Evolutionary conservation across 2,797 vertebrate genomes (phyloP).

Genomic region (Lacerta viridis): DNA sequence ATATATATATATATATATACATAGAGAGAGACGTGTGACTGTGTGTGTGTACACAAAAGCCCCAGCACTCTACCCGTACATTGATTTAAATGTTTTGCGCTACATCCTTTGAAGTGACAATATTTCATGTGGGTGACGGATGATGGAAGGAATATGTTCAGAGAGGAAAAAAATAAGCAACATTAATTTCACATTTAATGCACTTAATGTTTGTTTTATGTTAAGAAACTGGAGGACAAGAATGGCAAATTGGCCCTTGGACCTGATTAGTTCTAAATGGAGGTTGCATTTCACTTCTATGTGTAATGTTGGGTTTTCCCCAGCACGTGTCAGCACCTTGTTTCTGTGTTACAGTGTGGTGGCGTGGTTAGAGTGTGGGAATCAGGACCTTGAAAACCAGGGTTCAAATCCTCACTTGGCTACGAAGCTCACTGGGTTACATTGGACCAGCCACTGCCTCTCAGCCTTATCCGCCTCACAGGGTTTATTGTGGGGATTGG

Average conservation of each 20-base stretch:
- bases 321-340: not conserved
- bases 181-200: slow-evolving; percentile 60
- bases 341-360: not conserved
- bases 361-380: too few species aligned
- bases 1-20: too few species aligned
- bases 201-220: slow-evolving; percentile 25
- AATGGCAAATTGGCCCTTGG: not conserved
- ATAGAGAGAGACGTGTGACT: not conserved
- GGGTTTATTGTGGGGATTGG: too few species aligned
- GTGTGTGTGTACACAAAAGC: not conserved
- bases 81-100: slow-evolving; percentile 47
- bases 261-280: not conserved
- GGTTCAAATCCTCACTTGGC: too few species aligned
- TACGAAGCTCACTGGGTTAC: too few species aligned
- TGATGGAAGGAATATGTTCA: not conserved
- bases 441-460: too few species aligned
- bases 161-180: slow-evolving; percentile 46
- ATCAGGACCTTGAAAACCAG: too few species aligned
- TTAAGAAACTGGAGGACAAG: not conserved
- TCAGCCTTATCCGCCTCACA: too few species aligned
- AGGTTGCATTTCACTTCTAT: not conserved
- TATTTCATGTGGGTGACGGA: slow-evolving; percentile 48
- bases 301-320: not conserved
- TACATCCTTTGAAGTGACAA: slow-evolving; percentile 58
- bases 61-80: slow-evolving; percentile 33